Evolutionary conservation across 2,113 vertebrate species (phyloP).

Genomic region (Arenaria interpres): DNA sequence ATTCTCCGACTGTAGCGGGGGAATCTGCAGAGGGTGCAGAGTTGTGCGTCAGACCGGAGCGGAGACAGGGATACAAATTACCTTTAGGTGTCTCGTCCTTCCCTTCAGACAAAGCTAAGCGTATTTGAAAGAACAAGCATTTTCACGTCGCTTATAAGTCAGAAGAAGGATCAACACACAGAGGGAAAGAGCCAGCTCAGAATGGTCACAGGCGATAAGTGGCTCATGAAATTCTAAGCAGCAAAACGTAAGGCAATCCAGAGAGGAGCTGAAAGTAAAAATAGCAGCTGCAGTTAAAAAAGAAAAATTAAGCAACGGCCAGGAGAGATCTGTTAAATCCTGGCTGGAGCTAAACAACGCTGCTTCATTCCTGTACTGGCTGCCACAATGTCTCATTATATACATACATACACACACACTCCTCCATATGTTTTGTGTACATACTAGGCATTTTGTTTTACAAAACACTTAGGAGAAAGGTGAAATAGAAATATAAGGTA

Average conservation of each 20-base stretch:
- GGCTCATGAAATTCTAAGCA: conserved; percentile 16
- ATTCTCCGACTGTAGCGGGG: neutral
- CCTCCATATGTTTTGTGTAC: neutral
- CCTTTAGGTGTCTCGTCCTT: neutral
- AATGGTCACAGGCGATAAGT: neutral
- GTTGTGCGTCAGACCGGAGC: neutral
- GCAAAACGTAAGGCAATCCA: neutral
- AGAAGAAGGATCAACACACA: neutral
- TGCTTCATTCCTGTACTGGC: neutral
- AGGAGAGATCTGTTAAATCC: neutral
- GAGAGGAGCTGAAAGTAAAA: neutral
- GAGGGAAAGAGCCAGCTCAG: neutral
- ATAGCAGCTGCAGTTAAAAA: neutral
- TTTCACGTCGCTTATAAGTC: neutral
- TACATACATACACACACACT: rapidly evolving
- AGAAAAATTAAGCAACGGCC: neutral
- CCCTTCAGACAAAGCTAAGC: neutral
- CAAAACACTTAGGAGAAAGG: neutral
- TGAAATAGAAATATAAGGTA: neutral
- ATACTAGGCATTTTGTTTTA: neutral
- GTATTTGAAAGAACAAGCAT: neutral
- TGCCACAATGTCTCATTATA: neutral
- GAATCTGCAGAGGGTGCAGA: neutral
- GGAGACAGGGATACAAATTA: neutral
- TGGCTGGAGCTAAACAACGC: neutral